Conservation (phyloP, 2,888 invertebrate species). For the Tyria jacobaeae region DNA sequence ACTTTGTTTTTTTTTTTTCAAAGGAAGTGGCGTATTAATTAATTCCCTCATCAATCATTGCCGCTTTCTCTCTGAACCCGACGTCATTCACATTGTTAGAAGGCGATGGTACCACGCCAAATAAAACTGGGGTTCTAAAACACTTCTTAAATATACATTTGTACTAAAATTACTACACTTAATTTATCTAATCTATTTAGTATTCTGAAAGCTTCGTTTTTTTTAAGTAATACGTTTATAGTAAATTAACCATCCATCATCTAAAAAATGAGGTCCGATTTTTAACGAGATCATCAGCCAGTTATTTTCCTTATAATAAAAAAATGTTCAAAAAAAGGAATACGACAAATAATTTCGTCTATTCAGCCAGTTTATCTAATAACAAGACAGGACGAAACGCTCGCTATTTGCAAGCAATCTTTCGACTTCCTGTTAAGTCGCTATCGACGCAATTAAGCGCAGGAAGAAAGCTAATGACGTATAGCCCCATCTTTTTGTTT, state of each 20-base stretch:
- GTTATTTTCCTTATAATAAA: background rate
- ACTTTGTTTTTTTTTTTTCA: conserved; percentile 69
- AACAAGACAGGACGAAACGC: conserved; percentile 59
- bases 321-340: conserved; percentile 13
- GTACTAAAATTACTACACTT: conserved; percentile 37
- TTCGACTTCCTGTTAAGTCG: conserved; percentile 79
- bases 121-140: conserved; percentile 52
- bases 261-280: conserved; percentile 3
- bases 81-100: conserved; percentile 76
- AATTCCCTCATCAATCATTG: conserved; percentile 79
- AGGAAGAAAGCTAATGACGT: conserved; percentile 78
- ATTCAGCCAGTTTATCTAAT: conserved; percentile 44
- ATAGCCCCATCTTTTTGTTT: conserved; percentile 62
- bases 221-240: conserved; percentile 11
- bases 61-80: conserved; percentile 68
- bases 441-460: conserved; percentile 80
- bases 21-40: conserved; percentile 80
- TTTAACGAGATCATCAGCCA: conserved; percentile 10
- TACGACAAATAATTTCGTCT: conserved; percentile 32
- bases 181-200: conserved; percentile 34
- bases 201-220: conserved; percentile 5
- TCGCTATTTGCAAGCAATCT: conserved; percentile 82
- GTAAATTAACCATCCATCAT: conserved; percentile 10
- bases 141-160: conserved; percentile 28
- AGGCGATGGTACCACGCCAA: conserved; percentile 60